phyloP scores from a whole-genome alignment of 2,797 vertebrate genomes.

The Hydrophis major region DNA sequence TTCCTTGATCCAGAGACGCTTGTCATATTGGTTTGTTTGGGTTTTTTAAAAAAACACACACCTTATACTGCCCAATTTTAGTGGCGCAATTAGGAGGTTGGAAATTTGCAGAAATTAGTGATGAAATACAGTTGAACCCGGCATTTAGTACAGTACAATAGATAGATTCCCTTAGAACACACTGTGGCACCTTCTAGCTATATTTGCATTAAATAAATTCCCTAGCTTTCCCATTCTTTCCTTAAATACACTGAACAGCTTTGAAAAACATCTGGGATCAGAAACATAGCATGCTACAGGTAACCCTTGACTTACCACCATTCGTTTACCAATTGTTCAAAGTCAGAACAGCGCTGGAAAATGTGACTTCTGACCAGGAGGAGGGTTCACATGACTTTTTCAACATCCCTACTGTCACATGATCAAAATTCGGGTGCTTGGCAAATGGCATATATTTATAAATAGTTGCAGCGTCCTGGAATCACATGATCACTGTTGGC shows the following conservation, averaged over 20 bases:
- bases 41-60: background rate
- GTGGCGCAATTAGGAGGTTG: background rate
- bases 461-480: background rate
- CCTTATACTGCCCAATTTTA: background rate
- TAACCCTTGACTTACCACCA: background rate
- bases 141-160: background rate
- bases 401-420: background rate
- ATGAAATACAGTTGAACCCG: background rate
- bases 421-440: background rate
- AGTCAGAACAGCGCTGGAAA: background rate
- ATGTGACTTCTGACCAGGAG: background rate
- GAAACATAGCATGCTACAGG: slow-evolving; percentile 37
- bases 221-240: slow-evolving; percentile 8
- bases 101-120: background rate
- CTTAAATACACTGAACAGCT: slow-evolving; percentile 33
- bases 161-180: background rate
- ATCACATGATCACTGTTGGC: background rate
- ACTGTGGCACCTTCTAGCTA: background rate
- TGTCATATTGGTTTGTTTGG: background rate
- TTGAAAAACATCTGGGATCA: slow-evolving; percentile 36
- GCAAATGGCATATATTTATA: background rate
- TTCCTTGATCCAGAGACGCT: background rate
- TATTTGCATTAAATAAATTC: background rate
- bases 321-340: background rate
- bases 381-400: background rate